Evolutionary conservation across 2,888 invertebrate genomes (phyloP), one percentile per base, ranked within the genome.

Genomic region (Pycnomerus fuliginosus): DNA sequence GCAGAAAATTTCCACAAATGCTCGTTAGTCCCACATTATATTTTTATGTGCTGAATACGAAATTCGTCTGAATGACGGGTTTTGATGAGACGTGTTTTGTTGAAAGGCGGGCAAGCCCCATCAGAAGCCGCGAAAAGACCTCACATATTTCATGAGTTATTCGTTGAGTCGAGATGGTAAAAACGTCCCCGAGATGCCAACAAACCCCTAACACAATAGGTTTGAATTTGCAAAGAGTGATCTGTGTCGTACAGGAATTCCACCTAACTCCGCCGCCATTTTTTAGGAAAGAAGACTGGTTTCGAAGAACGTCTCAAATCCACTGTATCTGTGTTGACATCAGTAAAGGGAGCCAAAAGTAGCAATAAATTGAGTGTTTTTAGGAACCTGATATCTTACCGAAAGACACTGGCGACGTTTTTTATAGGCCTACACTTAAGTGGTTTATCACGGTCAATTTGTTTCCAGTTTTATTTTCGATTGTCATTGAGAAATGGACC

Each of bases 281-380:
- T 61, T 61, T 62, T 61, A 54, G 57, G 56, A 58, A 57, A 58
- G 53, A 48, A 53, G 57, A 51, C 56, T 52, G 55, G 49, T 57
- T 60, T 58, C 60, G 52, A 44, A 50, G 60, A 58, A 58, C 56
- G 53, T 50, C 44, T 48, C 43, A 43, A 44, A 47, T 48, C 40
- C 42, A 36, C 45, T 40, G 32, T 44, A 48, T 48, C 46, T 40
- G 45, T 45, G 40, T 40, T 48, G 37, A 39, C 48, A 45, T 51
- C 51, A 38, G 33, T 51, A 44, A 49, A 61, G 56, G 61, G 50
- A 61, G 58, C 60, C 58, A 52, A 38, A 59, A 63, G 63, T 63
- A 63, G 63, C 61, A 48, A 63, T 63, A 63, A 63, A 61, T 63
- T 61, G 60, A 60, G 54, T 58, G 61, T 61, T 61, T 60, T 55